These are phyloP conservation scores for Agrochola macilenta DNA, from an alignment of 2,888 invertebrate genomes.

Conservation along the genomic window DNA sequence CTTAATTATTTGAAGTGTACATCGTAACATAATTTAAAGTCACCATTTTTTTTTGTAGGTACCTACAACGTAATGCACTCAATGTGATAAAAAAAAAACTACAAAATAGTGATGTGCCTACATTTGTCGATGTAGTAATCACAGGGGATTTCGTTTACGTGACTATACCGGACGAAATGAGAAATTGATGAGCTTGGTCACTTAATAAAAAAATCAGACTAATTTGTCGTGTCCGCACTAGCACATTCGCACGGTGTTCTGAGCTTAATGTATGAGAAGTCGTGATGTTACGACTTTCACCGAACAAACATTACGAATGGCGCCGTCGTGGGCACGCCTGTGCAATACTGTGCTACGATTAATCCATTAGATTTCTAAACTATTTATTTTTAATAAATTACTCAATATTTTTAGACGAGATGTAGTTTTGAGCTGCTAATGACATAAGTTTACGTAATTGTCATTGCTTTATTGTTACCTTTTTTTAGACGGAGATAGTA, in stretches of 20 bases:
- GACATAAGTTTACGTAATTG: conserved; percentile 28
- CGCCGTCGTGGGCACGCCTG: conserved; percentile 69
- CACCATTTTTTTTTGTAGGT: not conserved
- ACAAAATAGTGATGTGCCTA: conserved; percentile 63
- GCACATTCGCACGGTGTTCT: conserved; percentile 86
- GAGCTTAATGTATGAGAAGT: conserved; percentile 87
- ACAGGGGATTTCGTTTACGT: conserved; percentile 68
- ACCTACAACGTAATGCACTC: conserved; percentile 33
- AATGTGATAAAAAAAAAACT: conserved; percentile 36
- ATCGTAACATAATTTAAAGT: not conserved
- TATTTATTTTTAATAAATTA: conserved; percentile 65
- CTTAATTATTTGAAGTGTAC: conserved; percentile 20
- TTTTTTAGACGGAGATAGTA: not conserved
- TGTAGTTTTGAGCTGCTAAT: conserved; percentile 12
- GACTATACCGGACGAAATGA: conserved; percentile 78
- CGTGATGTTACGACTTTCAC: conserved; percentile 88
- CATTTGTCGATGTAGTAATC: conserved; percentile 64
- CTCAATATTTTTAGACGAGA: conserved; percentile 35
- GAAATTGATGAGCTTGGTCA: conserved; percentile 85
- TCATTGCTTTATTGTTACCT: conserved; percentile 1
- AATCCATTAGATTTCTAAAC: conserved; percentile 65
- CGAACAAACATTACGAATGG: conserved; percentile 84
- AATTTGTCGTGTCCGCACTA: conserved; percentile 75
- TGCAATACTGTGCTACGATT: conserved; percentile 69
- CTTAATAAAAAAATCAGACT: conserved; percentile 76